Base-by-base conservation (phyloP, 1,140 invertebrate species). In the Zaprionus taronus region DNA sequence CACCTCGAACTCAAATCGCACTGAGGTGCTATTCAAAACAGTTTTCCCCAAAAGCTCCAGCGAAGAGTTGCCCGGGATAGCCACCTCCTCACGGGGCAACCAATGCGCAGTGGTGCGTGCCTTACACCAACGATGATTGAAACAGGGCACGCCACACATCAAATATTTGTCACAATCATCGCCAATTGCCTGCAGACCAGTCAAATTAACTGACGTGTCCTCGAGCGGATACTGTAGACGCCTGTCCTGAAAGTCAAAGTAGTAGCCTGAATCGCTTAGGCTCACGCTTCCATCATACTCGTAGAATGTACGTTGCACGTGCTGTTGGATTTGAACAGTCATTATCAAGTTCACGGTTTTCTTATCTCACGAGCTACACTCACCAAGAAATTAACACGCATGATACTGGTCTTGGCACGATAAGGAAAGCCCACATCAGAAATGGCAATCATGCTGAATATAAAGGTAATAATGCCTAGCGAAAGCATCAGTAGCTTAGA, bases 341-440 rank as follows among this genome's bases (percentile, higher is more conserved):
- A 41, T 28, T 36, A 56, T 36, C 3, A 65, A 44, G 22, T 36
- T 63, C 5, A 44, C 7, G 6, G 15, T n/a, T 7, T 24, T 51
- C 4, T 24, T 22, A 51, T 51, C 17, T 11, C 9, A 24, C 3
- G 3, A n/a, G 17, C 12, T 51, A 14, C 1, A 80, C 91, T 24
- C 94, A 96, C 95, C 81, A 94, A 91, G 56, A 96, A 94, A 94
- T 96, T 95, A 79, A 95, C 95, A 72, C 96, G 92, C 92, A 96
- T 94, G 2, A 95, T 95, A 22, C 95, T 95, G 17, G 95, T 94
- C 47, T 95, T 94, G 7, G 94, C 94, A 62, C 94, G 95, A 81
- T 96, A 97, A 2, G 96, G 96, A 93, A 97, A 97, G 20, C 96
- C 96, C 38, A 96, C 90, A 5, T 95, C 95, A 14, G 95, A 96